Evolutionary conservation across 1,140 invertebrate genomes (phyloP).

Genomic region (Heliconius hermathena): DNA sequence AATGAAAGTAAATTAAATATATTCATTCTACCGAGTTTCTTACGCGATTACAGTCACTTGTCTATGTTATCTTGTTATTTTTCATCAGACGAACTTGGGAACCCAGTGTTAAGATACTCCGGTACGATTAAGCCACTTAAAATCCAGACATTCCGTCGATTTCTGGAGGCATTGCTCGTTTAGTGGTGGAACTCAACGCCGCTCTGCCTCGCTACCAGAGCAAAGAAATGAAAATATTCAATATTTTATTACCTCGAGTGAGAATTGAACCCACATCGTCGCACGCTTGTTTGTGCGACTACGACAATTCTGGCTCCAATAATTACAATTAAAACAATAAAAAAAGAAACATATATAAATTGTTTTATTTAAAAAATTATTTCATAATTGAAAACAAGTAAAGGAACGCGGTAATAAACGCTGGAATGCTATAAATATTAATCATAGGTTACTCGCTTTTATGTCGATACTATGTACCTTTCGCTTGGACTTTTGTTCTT

Average conservation of each 20-base stretch:
- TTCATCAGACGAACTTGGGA: no score
- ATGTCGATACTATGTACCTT: neutral
- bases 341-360: neutral
- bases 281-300: no score
- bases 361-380: neutral
- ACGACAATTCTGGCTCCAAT: no score
- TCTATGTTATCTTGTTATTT: no score
- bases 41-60: no score
- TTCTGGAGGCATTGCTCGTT: neutral
- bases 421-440: constrained; percentile 25
- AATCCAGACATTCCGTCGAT: no score
- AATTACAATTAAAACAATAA: neutral
- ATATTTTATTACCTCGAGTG: neutral
- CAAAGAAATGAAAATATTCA: neutral
- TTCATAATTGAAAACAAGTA: neutral
- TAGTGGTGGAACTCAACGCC: no score
- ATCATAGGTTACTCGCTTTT: neutral
- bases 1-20: no score
- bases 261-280: neutral
- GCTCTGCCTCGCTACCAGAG: neutral
- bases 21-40: no score
- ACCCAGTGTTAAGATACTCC: neutral
- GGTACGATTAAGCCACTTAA: no score
- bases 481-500: neutral
- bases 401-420: constrained; percentile 21